Base-by-base conservation (phyloP, 2,113 vertebrate genomes). In the Platichthys stellatus region DNA sequence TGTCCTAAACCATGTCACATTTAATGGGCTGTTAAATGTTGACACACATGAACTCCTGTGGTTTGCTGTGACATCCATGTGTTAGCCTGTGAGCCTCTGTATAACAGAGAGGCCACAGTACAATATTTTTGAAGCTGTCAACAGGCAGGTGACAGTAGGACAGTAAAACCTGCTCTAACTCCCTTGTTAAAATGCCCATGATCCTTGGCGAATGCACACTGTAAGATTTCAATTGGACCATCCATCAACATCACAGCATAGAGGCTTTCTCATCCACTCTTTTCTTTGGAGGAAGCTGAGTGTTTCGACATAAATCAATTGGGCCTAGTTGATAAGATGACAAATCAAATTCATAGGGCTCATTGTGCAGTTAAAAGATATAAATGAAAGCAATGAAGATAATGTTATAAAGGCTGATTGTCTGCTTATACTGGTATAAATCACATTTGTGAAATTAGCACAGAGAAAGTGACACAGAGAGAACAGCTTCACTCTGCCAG, bases 341-440 rank as follows among this genome's bases (percentile, higher is more conserved):
- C 78, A 84, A 86, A 90, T 90, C 75, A 76, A 63, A 86, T 85
- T 78, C 63, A 21, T 24, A 6, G 35, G 24, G 53, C 59, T 78
- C 70, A 49, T 68, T 53, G 71, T 61, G 65, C 67, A 61, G 83
- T 74, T 80, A 79, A 90, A 88, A 68, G 76, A 89, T 89, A 91
- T 85, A 80, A 86, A 91, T 90, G 86, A 73, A 80, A 59, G 71
- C 87, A 90, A 90, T 90, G 85, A 87, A 72, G 63, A 31, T 82
- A 81, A 89, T 63, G 45, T 74, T 26, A 86, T 89, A 51, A 90
- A 63, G 66, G 69, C 51, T 82, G 75, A 86, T 81, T 65, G 75
- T 66, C 56, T 72, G 63, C 80, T 81, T 31, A 89, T 86, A 26
- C 70, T 43, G 20, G 14, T 17, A 85, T 89, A 65, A 81, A 82